Evolutionary conservation across 2,797 vertebrate species (phyloP).

Genomic region (Phalanger gymnotis): DNA sequence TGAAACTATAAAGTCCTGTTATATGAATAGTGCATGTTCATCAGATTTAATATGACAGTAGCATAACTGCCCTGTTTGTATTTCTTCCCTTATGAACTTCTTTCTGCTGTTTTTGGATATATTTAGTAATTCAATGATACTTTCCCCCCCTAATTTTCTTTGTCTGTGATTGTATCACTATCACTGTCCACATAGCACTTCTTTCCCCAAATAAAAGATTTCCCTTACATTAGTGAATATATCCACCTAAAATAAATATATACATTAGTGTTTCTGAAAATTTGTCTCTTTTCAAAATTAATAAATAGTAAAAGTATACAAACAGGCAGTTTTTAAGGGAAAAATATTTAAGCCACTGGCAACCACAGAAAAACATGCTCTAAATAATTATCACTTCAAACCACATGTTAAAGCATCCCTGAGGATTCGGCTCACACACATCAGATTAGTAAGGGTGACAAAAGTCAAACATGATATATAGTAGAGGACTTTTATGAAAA

Average conservation of each 20-base stretch:
- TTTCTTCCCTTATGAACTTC: neutral
- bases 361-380: neutral
- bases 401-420: neutral
- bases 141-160: neutral
- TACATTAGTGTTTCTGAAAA: neutral
- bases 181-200: neutral
- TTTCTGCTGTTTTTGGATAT: neutral
- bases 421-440: neutral
- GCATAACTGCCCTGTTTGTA: neutral
- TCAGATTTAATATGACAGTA: neutral
- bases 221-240: neutral
- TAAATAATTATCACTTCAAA: neutral
- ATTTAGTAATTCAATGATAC: neutral
- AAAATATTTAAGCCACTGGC: neutral
- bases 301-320: neutral
- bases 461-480: neutral
- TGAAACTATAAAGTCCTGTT: neutral
- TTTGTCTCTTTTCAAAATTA: neutral
- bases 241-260: neutral
- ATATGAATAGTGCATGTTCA: neutral
- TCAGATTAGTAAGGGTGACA: neutral
- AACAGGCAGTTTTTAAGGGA: neutral
- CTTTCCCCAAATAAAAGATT: neutral
- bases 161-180: neutral
- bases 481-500: neutral